phyloP scores from a whole-genome alignment of 1,140 invertebrate species.

The Rhagoletis zephyria region DNA sequence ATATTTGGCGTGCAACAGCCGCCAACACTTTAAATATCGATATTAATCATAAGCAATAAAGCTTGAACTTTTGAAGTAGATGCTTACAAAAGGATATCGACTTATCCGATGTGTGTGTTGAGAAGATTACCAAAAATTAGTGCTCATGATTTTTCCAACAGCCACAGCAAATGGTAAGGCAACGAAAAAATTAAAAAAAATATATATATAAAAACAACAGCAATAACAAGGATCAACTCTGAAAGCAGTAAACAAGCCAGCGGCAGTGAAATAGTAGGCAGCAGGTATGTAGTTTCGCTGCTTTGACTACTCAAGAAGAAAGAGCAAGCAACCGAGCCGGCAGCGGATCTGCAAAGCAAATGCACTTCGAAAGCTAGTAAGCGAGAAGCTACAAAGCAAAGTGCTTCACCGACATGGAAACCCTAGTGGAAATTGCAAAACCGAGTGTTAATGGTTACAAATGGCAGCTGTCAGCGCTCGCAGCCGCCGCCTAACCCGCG shows the following conservation, averaged over 20 bases:
- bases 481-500: background rate
- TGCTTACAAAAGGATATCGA: conserved; percentile 18
- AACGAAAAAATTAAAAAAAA: background rate
- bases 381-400: background rate
- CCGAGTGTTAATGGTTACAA: conserved; percentile 45
- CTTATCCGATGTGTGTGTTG: background rate
- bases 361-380: background rate
- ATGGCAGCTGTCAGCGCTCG: conserved; percentile 15
- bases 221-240: background rate
- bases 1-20: background rate
- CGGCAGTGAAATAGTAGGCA: background rate
- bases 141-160: background rate
- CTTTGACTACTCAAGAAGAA: background rate
- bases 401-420: background rate
- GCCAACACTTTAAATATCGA: conserved; percentile 9
- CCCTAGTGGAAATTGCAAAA: conserved; percentile 13
- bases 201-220: no score
- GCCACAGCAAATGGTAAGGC: background rate
- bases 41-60: conserved; percentile 27
- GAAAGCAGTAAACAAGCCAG: background rate
- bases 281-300: background rate
- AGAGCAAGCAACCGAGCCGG: no score
- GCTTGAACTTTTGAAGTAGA: background rate
- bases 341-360: no score
- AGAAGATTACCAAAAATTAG: conserved; percentile 48